phyloP scores from a whole-genome alignment of 2,113 vertebrate species.

The Sinocyclocheilus anshuiensis region DNA sequence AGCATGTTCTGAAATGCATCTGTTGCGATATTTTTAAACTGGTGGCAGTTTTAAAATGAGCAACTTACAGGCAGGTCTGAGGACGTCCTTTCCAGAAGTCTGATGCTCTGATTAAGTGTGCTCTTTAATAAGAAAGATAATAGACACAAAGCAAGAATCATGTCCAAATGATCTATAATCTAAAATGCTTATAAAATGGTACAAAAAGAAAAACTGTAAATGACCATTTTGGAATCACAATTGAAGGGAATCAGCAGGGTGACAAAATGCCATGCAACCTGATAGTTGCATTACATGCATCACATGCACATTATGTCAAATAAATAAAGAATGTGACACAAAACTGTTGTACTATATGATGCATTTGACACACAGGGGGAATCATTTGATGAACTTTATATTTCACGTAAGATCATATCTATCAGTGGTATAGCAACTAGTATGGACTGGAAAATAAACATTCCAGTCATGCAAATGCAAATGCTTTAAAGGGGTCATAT shows the following conservation, averaged over 20 bases:
- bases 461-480: not conserved
- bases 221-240: not conserved
- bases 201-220: not conserved
- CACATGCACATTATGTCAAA: not conserved
- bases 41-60: not conserved
- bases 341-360: not conserved
- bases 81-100: conserved; percentile 77
- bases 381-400: not conserved
- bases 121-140: conserved; percentile 67
- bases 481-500: too few species aligned
- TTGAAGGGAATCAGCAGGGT: not conserved
- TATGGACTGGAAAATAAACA: not conserved
- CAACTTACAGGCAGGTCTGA: conserved; percentile 80
- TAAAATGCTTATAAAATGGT: not conserved
- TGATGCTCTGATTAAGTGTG: conserved; percentile 81
- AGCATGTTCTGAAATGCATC: not conserved
- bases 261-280: not conserved
- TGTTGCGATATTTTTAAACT: not conserved
- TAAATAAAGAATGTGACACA: not conserved
- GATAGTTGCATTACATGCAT: conserved; percentile 7
- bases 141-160: conserved; percentile 10
- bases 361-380: not conserved
- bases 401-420: not conserved
- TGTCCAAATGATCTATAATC: not conserved
- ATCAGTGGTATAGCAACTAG: not conserved